phyloP scores from a whole-genome alignment of 2,797 vertebrate genomes.

The Hipposideros larvatus region DNA sequence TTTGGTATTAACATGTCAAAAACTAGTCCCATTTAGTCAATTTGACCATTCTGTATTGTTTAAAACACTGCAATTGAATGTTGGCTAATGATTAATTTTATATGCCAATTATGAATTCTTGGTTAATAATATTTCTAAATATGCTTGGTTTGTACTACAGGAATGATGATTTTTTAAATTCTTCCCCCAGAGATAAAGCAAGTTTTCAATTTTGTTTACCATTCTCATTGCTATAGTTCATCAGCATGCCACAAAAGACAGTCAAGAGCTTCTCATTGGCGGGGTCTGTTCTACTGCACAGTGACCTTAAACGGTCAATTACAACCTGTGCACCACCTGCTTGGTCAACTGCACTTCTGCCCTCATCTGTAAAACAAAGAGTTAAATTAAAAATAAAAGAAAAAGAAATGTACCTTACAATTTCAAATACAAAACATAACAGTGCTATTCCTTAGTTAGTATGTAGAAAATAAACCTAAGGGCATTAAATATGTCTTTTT shows the following conservation, averaged over 20 bases:
- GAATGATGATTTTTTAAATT: constrained; percentile 73
- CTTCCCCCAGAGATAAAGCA: constrained; percentile 88
- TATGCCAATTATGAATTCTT: constrained; percentile 34
- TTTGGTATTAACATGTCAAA: constrained; percentile 30
- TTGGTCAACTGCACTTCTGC: constrained; percentile 99
- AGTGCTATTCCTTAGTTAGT: constrained; percentile 84
- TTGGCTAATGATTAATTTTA: constrained; percentile 53
- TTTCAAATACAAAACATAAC: constrained; percentile 87
- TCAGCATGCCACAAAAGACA: constrained; percentile 99
- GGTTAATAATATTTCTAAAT: constrained; percentile 69
- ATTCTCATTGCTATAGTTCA: constrained; percentile 99
- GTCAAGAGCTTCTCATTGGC: constrained; percentile 99
- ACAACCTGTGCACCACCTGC: constrained; percentile 99
- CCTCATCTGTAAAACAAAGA: constrained; percentile 99
- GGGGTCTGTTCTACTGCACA: constrained; percentile 98
- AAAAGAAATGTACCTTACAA: constrained; percentile 86
- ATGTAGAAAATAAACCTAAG: constrained; percentile 78
- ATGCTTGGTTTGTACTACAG: constrained; percentile 64
- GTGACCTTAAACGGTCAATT: constrained; percentile 97
- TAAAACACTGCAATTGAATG: constrained; percentile 58
- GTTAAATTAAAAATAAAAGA: constrained; percentile 95
- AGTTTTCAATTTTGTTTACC: constrained; percentile 94
- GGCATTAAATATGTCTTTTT: constrained; percentile 57
- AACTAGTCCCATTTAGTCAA: constrained; percentile 45
- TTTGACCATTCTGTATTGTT: constrained; percentile 62